Evolutionary conservation across 92 coral and sea anemone genomes (phyloP).

Genomic region (Anthopleura xanthogrammica): DNA sequence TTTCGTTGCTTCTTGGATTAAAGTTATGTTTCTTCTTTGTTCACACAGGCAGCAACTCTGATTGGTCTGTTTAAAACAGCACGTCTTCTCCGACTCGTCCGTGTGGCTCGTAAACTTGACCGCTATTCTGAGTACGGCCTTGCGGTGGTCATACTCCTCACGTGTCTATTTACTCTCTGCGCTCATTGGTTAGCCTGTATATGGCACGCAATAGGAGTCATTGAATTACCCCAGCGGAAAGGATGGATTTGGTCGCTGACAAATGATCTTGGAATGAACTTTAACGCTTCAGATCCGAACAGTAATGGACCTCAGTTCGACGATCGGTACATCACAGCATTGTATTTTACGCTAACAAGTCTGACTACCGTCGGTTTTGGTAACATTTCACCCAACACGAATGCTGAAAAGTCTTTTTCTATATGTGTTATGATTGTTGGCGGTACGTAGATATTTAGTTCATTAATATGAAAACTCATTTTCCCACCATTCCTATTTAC

Average conservation of each 20-base stretch:
- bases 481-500: no score
- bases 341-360: constrained; percentile 90
- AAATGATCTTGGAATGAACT: constrained; percentile 31
- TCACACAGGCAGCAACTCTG: constrained; percentile 69
- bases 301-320: constrained; percentile 36
- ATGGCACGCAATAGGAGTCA: constrained; percentile 84
- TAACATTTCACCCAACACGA: constrained; percentile 90
- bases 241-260: constrained; percentile 75
- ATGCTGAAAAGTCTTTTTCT: constrained; percentile 88
- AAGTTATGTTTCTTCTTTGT: background rate
- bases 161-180: constrained; percentile 79
- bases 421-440: constrained; percentile 89
- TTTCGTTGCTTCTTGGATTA: no score
- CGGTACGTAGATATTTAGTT: constrained; percentile 46
- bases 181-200: constrained; percentile 99
- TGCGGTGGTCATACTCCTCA: constrained; percentile 89
- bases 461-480: background rate
- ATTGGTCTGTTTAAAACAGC: constrained; percentile 91
- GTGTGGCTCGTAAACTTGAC: constrained; percentile 94
- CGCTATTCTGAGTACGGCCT: constrained; percentile 98
- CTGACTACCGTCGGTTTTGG: constrained; percentile 98
- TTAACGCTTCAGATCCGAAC: constrained; percentile 25
- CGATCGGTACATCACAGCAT: constrained; percentile 78
- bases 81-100: constrained; percentile 88
- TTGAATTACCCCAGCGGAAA: constrained; percentile 42